Evolutionary conservation across 30 jellyfish, hydroid and myxozoan species (phyloP).

Genomic region (Pseudorhiza aurosa): DNA sequence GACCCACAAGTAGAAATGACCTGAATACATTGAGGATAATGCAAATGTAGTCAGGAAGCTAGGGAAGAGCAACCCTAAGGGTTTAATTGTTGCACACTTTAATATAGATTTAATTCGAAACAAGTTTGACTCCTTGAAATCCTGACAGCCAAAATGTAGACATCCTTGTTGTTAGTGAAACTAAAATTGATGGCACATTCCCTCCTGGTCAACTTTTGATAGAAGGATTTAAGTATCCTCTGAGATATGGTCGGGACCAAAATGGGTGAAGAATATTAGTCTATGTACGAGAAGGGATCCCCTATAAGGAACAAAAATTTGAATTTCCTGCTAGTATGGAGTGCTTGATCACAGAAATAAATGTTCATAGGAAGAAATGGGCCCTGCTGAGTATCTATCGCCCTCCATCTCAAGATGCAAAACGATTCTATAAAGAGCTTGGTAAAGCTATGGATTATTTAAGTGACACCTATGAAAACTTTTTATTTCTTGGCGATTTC

Average conservation of each 20-base stretch:
- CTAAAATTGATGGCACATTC: constrained; percentile 48
- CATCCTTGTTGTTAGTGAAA: constrained; percentile 20
- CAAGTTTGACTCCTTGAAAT: constrained; percentile 46
- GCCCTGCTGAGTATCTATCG: constrained; percentile 26
- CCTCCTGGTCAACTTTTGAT: constrained; percentile 46
- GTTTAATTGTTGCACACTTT: constrained; percentile 13
- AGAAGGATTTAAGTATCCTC: constrained; percentile 44
- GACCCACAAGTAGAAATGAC: background rate
- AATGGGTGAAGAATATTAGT: constrained; percentile 28
- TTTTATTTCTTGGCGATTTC: constrained; percentile 12
- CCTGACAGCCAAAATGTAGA: constrained; percentile 13
- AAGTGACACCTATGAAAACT: constrained; percentile 10
- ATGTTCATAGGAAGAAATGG: constrained; percentile 30
- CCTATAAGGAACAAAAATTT: background rate
- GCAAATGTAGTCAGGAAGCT: constrained; percentile 3
- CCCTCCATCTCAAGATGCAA: constrained; percentile 36
- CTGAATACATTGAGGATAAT: background rate
- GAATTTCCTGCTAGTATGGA: background rate
- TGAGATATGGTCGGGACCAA: constrained; percentile 36
- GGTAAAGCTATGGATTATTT: constrained; percentile 25
- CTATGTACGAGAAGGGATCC: constrained; percentile 20
- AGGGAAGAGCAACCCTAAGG: constrained; percentile 12
- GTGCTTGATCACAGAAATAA: constrained; percentile 14
- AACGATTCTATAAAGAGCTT: constrained; percentile 1
- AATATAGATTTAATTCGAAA: constrained; percentile 11